phyloP scores from a whole-genome alignment of 1,140 invertebrate genomes.

The Diorhabda carinulata region DNA sequence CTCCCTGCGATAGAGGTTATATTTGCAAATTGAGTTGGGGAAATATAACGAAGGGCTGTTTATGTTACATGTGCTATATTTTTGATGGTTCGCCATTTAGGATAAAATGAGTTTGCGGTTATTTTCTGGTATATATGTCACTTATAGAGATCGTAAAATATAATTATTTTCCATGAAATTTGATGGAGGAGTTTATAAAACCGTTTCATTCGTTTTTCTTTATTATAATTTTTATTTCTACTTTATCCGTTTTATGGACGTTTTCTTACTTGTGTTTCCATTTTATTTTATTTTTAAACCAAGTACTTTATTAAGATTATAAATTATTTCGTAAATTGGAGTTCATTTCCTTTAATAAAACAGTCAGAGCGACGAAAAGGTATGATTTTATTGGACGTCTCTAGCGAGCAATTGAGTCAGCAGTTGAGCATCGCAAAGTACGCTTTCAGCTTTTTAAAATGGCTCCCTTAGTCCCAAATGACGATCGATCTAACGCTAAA shows the following conservation, averaged over 20 bases:
- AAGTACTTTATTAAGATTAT: too few species aligned
- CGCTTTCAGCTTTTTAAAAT: constrained; percentile 48
- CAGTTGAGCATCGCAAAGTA: constrained; percentile 43
- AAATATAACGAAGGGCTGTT: constrained; percentile 10
- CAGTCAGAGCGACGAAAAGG: constrained; percentile 22
- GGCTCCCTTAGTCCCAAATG: constrained; percentile 46
- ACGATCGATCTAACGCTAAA: constrained; percentile 46
- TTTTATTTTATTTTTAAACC: too few species aligned
- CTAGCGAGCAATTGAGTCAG: constrained; percentile 33
- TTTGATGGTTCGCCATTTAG: constrained; percentile 21
- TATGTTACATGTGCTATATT: constrained; percentile 21
- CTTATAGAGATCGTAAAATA: not conserved
- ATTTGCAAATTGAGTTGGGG: constrained; percentile 7
- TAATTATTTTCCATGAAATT: too few species aligned
- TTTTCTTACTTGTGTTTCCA: too few species aligned
- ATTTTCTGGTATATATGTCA: constrained; percentile 9
- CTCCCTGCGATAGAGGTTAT: not conserved
- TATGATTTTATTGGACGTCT: constrained; percentile 45
- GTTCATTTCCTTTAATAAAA: constrained; percentile 13
- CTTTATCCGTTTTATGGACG: too few species aligned
- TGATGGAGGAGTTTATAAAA: too few species aligned
- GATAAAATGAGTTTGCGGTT: constrained; percentile 15
- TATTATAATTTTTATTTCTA: too few species aligned
- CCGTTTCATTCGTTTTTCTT: too few species aligned
- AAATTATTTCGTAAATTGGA: not conserved